Conservation (phyloP, 1,140 invertebrate genomes). For the Eulimnadia texana region DNA sequence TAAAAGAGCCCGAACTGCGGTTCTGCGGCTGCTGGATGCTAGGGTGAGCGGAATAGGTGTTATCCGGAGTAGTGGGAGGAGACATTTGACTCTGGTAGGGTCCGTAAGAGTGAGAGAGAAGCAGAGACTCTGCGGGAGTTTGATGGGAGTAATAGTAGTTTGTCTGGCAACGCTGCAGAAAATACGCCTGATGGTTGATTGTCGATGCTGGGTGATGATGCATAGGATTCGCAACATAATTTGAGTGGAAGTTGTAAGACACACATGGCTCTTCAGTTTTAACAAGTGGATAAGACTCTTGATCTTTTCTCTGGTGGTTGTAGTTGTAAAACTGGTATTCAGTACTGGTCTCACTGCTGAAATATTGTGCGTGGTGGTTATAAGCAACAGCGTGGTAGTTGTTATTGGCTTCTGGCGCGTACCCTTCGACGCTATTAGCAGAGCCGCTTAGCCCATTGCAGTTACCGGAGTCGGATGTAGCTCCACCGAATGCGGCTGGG, state of each 20-base stretch:
- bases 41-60: conserved; percentile 16
- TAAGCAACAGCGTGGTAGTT: too few species aligned
- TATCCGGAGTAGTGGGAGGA: conserved; percentile 34
- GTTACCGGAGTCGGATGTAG: too few species aligned
- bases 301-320: background rate
- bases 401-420: background rate
- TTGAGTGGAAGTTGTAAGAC: background rate
- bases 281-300: background rate
- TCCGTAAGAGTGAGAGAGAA: background rate
- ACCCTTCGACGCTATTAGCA: background rate
- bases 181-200: background rate
- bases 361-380: background rate
- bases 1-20: conserved; percentile 31
- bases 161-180: background rate
- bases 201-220: too few species aligned
- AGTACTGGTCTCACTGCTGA: background rate
- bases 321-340: conserved; percentile 4
- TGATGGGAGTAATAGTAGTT: background rate
- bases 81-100: conserved; percentile 29
- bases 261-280: background rate
- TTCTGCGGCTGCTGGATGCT: conserved; percentile 11
- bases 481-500: too few species aligned
- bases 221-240: too few species aligned
- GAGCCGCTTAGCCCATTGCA: background rate
- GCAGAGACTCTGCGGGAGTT: background rate